Base-by-base conservation (phyloP, 2,888 invertebrate species). In the Eupithecia subfuscata region DNA sequence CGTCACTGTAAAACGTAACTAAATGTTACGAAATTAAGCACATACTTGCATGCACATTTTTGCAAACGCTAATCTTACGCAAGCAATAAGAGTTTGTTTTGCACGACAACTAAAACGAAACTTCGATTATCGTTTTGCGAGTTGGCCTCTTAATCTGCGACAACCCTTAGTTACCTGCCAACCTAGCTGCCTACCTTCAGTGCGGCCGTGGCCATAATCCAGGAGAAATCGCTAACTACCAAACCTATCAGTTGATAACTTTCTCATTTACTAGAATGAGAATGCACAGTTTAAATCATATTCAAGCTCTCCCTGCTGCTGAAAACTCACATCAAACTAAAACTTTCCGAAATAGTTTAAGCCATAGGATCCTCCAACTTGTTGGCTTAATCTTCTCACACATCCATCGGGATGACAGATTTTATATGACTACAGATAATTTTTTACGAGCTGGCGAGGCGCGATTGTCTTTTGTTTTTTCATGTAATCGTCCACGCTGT, bases 201-300 rank as follows among this genome's bases (percentile, higher is more conserved):
- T 56, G 56, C 22, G 56, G 56, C 56, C 56, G 56, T 22, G 5
- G 22, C 22, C 22, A 22, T 63, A 30, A 63, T 63, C 63, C 25
- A 16, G 30, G 63, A 34, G 63, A 63, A 63, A 30, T 30, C 30
- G 2, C 30, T 30, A 63, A 30, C 63, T 30, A 63, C 6, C 1
- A 18, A 25, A 25, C 30, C 30, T 63, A 63, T 63, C 52, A 52
- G 22, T 56, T 22, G 56, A 56, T 56, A 56, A 56, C 52, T n/a
- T 52, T n/a, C 52, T 52, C 52, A 52, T 52, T 52, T 9, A 52
- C n/a, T 52, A n/a, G 9, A n/a, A 52, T 52, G 52, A n/a, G 52
- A 52, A 52, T 52, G 52, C n/a, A 52, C n/a, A 52, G 52, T n/a
- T 52, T 52, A n/a, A n/a, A n/a, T 52, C 52, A 52, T 52, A n/a